Conservation (phyloP, 2,888 invertebrate species). For the Leptopterna dolabrata region DNA sequence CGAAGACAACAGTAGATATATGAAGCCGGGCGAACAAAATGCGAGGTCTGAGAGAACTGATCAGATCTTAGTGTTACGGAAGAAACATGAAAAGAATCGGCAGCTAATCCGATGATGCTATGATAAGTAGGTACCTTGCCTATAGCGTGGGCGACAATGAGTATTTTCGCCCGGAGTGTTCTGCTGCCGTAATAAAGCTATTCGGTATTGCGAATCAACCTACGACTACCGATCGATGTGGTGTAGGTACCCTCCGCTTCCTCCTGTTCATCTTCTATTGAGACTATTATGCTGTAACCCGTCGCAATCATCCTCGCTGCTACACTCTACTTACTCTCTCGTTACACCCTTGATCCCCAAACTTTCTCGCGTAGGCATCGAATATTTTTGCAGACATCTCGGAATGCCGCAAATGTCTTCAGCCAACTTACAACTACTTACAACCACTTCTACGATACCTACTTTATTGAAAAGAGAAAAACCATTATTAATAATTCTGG, state of each 20-base stretch:
- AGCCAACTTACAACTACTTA: too few relatives aligned
- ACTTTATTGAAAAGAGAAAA: too few relatives aligned
- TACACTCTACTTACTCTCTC: conserved; percentile 8
- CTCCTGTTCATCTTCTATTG: neutral
- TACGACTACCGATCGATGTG: neutral
- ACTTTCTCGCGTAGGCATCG: neutral
- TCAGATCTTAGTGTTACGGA: neutral
- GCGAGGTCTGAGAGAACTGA: neutral
- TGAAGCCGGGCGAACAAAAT: neutral
- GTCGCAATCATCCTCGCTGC: neutral
- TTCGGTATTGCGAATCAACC: neutral
- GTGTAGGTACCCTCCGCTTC: neutral
- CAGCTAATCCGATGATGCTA: neutral
- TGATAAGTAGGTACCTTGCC: too few relatives aligned
- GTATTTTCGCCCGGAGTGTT: too few relatives aligned
- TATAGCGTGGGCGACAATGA: too few relatives aligned
- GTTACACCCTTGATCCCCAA: neutral
- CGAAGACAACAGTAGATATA: neutral
- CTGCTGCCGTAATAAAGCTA: too few relatives aligned
- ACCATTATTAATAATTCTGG: too few relatives aligned
- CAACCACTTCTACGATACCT: too few relatives aligned
- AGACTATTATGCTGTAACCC: neutral
- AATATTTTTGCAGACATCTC: neutral
- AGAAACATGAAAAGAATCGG: neutral
- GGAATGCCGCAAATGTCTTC: neutral